phyloP scores from a whole-genome alignment of 2,113 vertebrate genomes.

The Seriola rivoliana region DNA sequence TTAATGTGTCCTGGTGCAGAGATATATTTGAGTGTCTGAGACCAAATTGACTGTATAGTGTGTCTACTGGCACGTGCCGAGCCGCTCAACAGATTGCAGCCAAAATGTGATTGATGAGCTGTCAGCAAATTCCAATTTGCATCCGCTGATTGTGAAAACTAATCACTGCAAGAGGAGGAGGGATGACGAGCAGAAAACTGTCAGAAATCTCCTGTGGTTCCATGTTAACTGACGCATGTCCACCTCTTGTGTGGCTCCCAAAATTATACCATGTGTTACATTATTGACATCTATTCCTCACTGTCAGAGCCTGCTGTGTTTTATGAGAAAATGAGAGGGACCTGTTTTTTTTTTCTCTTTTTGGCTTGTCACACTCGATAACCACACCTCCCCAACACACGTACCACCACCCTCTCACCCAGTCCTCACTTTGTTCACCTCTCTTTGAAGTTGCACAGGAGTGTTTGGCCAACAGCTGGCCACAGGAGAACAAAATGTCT shows the following conservation, averaged over 20 bases:
- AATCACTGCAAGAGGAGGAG: conserved; percentile 62
- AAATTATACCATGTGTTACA: conserved; percentile 10
- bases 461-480: conserved; percentile 45
- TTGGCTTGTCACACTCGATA: conserved; percentile 32
- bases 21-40: conserved; percentile 33
- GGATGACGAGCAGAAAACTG: conserved; percentile 18
- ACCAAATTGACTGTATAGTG: conserved; percentile 53
- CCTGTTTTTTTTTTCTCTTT: background rate
- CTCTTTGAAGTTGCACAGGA: conserved; percentile 68
- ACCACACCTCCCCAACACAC: conserved; percentile 28
- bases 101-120: conserved; percentile 73
- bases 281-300: conserved; percentile 36
- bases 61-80: conserved; percentile 47
- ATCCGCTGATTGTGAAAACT: conserved; percentile 72
- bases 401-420: background rate
- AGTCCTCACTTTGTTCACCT: conserved; percentile 43
- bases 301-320: conserved; percentile 4
- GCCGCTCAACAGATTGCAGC: conserved; percentile 56
- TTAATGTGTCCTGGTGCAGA: conserved; percentile 22
- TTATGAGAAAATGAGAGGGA: conserved; percentile 44
- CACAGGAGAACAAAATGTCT: conserved; percentile 52
- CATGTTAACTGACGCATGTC: conserved; percentile 42
- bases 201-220: conserved; percentile 44
- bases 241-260: conserved; percentile 6
- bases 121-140: conserved; percentile 75